Percentiles rank a stretch among this genome's conserved stretches.
Conservation (phyloP, 2,113 vertebrate genomes). For the Ciconia boyciana region DNA sequence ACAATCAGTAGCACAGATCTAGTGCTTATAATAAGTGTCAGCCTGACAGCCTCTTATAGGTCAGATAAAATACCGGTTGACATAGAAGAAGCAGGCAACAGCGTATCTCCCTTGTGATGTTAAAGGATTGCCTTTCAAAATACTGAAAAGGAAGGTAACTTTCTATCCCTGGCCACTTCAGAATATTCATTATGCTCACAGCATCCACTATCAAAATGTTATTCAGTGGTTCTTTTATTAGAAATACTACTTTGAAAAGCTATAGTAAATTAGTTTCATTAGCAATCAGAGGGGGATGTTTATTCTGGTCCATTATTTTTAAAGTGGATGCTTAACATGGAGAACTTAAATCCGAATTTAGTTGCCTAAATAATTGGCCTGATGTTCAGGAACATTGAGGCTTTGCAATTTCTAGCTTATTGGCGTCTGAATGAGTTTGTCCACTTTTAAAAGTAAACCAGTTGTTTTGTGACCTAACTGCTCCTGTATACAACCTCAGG, state of each 20-base stretch:
- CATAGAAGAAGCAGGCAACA: background rate
- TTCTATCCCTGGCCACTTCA: conserved; percentile 34
- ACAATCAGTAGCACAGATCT: conserved; percentile 44
- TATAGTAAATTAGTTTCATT: conserved; percentile 60
- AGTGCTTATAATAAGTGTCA: conserved; percentile 33
- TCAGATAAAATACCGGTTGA: conserved; percentile 43
- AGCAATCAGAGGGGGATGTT: conserved; percentile 7
- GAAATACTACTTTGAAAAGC: conserved; percentile 49
- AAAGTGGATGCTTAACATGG: conserved; percentile 23
- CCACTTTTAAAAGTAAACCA: background rate
- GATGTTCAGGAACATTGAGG: background rate
- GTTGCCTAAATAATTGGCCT: background rate
- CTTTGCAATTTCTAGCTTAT: background rate
- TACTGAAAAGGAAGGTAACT: conserved; percentile 54
- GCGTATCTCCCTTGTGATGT: background rate
- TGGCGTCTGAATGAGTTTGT: background rate
- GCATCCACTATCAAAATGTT: conserved; percentile 42
- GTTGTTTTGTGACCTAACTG: background rate
- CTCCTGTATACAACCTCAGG: background rate
- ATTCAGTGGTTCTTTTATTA: conserved; percentile 44
- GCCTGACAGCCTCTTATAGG: conserved; percentile 38
- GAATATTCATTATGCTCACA: conserved; percentile 49
- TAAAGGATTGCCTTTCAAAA: conserved; percentile 45
- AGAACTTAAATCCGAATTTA: conserved; percentile 6
- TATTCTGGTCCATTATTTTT: conserved; percentile 46